Base-by-base conservation (phyloP, 1,140 invertebrate species). In the Zaprionus capensis region DNA sequence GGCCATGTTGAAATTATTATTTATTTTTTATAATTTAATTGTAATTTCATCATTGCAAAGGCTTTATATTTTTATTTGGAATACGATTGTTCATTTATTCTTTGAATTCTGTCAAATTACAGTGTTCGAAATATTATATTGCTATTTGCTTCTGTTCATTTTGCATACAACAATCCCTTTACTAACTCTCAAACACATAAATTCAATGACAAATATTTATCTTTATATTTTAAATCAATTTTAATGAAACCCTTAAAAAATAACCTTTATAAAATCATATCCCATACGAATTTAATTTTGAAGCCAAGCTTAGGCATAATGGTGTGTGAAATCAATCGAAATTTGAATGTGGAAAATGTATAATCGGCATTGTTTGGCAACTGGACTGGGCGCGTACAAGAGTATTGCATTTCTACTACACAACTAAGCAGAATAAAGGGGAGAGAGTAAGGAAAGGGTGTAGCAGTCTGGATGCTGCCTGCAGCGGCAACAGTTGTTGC, bases 371-470 rank as follows among this genome's bases (percentile, higher is more conserved):
- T 59, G 55, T 24, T 46, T 2, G 24, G 17, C n/a, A 26, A 22
- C 44, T 26, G 38, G 17, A 17, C 56, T 20, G 26, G 14, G 38
- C 34, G 53, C 46, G 36, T 51, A 90, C 81, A 84, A 61, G 81
- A 81, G 76, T 90, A 81, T 79, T 90, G 78, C 84, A 84, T 87
- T 87, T 74, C 61, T 31, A 53, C 64, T 26, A 75, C 56, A 77
- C 56, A 63, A 44, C 69, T 58, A 70, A 75, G n/a, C n/a, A 17
- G n/a, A 17, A 46, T 46, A 1, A 9, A 46, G 41, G 41, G n/a
- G n/a, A 11, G 31, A 3, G 9, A 9, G 9, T 9, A 34, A 3
- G 31, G 2, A 11, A 17, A 46, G 41, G 41, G 6, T 6, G 38
- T 0, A 41, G 38, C 5, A 41, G 38, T 5, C 5, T 0, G 38